Evolutionary conservation across 1,140 invertebrate species (phyloP).

Genomic region (Archivesica marissinica): DNA sequence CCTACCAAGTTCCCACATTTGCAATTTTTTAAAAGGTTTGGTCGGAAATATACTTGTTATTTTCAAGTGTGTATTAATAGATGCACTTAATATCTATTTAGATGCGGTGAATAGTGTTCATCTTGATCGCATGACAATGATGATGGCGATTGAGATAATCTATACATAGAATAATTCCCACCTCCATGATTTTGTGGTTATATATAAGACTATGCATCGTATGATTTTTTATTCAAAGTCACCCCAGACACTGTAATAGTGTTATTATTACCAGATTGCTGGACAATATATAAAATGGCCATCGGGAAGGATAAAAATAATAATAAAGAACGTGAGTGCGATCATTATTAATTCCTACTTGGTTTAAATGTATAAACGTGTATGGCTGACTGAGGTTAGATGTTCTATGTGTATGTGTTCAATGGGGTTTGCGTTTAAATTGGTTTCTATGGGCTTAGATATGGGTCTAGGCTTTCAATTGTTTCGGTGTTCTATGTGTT

Average conservation of each 20-base stretch:
- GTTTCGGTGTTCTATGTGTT: too few relatives aligned
- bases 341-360: too few relatives aligned
- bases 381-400: too few relatives aligned
- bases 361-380: too few relatives aligned
- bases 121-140: background rate
- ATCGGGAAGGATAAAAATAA: background rate
- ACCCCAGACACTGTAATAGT: background rate
- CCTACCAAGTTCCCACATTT: background rate
- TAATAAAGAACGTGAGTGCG: background rate
- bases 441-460: too few relatives aligned
- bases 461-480: too few relatives aligned
- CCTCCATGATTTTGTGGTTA: slow-evolving; percentile 5
- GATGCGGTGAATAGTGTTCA: background rate
- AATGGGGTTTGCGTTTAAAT: too few relatives aligned
- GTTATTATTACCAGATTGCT: background rate
- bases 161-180: background rate
- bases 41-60: background rate
- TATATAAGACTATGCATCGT: background rate
- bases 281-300: background rate
- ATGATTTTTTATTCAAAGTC: background rate
- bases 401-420: too few relatives aligned
- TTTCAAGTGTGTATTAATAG: background rate
- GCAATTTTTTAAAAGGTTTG: background rate
- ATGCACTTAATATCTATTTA: background rate
- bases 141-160: background rate